Base-by-base conservation (phyloP, 2,888 invertebrate genomes). In the Crematogaster levior region DNA sequence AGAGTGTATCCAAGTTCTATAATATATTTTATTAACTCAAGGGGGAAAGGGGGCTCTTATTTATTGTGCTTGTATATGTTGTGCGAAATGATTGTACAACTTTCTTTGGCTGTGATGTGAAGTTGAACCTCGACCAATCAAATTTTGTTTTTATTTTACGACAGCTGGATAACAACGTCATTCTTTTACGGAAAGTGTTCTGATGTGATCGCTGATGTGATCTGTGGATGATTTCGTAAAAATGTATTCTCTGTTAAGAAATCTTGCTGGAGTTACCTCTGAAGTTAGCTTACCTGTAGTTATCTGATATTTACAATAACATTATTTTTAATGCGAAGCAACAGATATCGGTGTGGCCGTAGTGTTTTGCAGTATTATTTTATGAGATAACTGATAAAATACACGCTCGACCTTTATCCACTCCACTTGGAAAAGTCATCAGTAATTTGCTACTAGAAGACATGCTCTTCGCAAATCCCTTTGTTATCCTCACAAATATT, bases 341-440 rank as follows among this genome's bases (percentile, higher is more conserved):
- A 73, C 40, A 73, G 60, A 60, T 72, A 72, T 72, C 56, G 51
- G 7, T 18, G 53, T 9, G 9, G 6, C 21, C 15, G 58, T 40
- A 10, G 21, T 34, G 48, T 63, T 63, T 72, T 72, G 37, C 63
- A 24, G 18, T 48, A 37, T 48, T 61, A 74, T 48, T 74, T 74
- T 37, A 74, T 24, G 40, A 48, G 48, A 61, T 74, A 74, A 74
- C 46, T 37, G 48, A 74, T 48, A 63, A 53, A 40, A 24, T 30
- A 40, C 30, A 2, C 37, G 21, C 21, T 40, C n/a, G 56, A 51
- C 12, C 18, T 61, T 74, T 63, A 34, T 48, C 18, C 60, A 15
- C 27, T 73, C 10, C 12, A 63, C n/a, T 63, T 34, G 1, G 48
- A 18, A 46, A 74, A 74, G 34, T 74, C 34, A 74, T 74, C 34